phyloP scores from a whole-genome alignment of 2,113 vertebrate genomes.

The Sminthopsis crassicaudata region DNA sequence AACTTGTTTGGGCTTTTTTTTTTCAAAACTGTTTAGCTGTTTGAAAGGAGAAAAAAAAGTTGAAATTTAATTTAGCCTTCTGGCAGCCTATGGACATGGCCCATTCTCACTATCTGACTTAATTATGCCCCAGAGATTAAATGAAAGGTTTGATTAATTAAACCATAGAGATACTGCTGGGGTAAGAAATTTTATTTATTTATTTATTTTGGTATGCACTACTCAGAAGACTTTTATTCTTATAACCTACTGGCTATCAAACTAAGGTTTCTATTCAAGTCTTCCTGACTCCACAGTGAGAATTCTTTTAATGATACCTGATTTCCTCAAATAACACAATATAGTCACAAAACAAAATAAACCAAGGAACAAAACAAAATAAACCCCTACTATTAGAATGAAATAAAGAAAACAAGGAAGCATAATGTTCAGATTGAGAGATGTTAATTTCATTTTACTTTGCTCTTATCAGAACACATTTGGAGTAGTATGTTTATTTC shows the following conservation, averaged over 20 bases:
- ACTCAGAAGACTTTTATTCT: slow-evolving; percentile 35
- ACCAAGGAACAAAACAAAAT: background rate
- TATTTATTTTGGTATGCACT: slow-evolving; percentile 48
- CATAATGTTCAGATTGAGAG: background rate
- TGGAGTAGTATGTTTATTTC: background rate
- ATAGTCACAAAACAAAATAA: background rate
- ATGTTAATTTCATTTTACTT: background rate
- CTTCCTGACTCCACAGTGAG: background rate
- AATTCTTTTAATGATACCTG: background rate
- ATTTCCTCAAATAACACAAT: background rate
- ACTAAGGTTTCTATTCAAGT: background rate
- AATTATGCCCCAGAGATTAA: slow-evolving; percentile 65
- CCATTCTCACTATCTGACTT: slow-evolving; percentile 62
- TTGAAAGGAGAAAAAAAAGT: slow-evolving; percentile 34
- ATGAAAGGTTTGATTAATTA: slow-evolving; percentile 71
- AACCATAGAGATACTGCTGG: slow-evolving; percentile 58
- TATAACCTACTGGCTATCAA: background rate
- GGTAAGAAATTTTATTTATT: slow-evolving; percentile 69
- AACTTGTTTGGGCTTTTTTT: slow-evolving; percentile 17
- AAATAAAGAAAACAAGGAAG: background rate
- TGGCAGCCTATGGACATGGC: slow-evolving; percentile 44
- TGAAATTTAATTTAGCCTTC: slow-evolving; percentile 53
- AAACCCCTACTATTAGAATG: background rate
- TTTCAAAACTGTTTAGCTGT: slow-evolving; percentile 39
- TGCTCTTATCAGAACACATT: background rate